phyloP scores from a whole-genome alignment of 2,113 vertebrate genomes.

The Stigmatopora nigra region DNA sequence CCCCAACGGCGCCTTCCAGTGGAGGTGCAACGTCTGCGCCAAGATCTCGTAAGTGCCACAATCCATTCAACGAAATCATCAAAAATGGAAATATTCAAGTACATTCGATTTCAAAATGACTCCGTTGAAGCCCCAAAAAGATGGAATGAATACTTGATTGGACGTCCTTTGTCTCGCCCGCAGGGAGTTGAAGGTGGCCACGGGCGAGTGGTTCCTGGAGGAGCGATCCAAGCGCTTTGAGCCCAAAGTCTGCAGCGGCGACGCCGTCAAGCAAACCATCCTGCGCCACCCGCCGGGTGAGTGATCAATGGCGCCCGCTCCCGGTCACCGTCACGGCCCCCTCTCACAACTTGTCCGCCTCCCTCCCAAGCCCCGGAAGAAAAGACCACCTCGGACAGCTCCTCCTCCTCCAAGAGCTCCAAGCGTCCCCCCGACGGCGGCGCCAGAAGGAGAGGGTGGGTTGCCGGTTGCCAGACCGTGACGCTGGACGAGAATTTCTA shows the following conservation, averaged over 20 bases:
- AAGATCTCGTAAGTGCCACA: slow-evolving; percentile 82
- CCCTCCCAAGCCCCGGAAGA: slow-evolving; percentile 35
- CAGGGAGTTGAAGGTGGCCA: slow-evolving; percentile 86
- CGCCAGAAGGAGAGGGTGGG: slow-evolving; percentile 78
- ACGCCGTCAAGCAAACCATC: slow-evolving; percentile 85
- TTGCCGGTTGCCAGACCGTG: no score
- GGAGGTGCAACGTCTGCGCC: slow-evolving; percentile 83
- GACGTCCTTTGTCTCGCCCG: background rate
- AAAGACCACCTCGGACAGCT: slow-evolving; percentile 35
- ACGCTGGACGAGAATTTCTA: no score
- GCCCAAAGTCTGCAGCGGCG: slow-evolving; percentile 71
- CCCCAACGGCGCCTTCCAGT: slow-evolving; percentile 54
- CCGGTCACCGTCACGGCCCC: no score
- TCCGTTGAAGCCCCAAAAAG: background rate
- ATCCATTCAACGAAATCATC: no score
- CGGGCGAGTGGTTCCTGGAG: slow-evolving; percentile 96
- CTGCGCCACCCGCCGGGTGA: slow-evolving; percentile 76
- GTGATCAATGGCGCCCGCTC: slow-evolving; percentile 1
- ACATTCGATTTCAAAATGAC: background rate
- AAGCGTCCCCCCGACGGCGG: slow-evolving; percentile 59
- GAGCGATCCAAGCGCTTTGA: slow-evolving; percentile 89
- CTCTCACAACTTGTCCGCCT: no score
- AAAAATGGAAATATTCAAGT: no score
- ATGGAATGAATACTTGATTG: no score
- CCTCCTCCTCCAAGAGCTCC: slow-evolving; percentile 51